Evolutionary conservation across 2,113 vertebrate genomes (phyloP).

Genomic region (Sakesphorus luctuosus): DNA sequence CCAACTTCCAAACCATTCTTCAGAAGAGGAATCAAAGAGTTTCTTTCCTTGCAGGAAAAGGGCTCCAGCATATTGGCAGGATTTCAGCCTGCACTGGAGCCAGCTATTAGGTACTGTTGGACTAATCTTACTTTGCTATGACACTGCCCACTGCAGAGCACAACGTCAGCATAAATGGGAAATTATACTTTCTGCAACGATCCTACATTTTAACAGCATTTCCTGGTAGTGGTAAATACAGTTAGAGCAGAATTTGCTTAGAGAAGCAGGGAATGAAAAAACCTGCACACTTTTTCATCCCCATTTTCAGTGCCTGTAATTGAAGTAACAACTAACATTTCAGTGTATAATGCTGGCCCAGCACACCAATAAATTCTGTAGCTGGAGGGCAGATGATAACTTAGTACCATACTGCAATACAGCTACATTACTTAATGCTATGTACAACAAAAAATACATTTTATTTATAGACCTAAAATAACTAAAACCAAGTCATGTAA

Average conservation of each 20-base stretch:
- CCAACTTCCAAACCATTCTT: neutral
- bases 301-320: neutral
- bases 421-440: constrained; percentile 8
- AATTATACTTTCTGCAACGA: neutral
- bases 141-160: neutral
- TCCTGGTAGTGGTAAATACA: neutral
- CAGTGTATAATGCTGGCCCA: neutral
- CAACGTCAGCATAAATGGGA: neutral
- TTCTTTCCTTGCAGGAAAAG: neutral
- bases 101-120: neutral
- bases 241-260: constrained; percentile 13
- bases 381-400: neutral
- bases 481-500: neutral
- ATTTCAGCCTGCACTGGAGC: neutral
- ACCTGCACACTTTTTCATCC: neutral
- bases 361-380: neutral
- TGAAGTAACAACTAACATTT: neutral
- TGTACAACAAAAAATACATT: neutral
- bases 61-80: neutral
- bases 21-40: neutral
- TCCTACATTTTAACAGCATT: constrained; percentile 14
- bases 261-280: neutral
- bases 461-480: constrained; percentile 6
- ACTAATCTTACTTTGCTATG: neutral
- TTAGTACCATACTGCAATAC: neutral